Percentiles rank a stretch among this genome's conserved stretches.
phyloP scores from a whole-genome alignment of 2,113 vertebrate genomes.

The Pluvialis apricaria region DNA sequence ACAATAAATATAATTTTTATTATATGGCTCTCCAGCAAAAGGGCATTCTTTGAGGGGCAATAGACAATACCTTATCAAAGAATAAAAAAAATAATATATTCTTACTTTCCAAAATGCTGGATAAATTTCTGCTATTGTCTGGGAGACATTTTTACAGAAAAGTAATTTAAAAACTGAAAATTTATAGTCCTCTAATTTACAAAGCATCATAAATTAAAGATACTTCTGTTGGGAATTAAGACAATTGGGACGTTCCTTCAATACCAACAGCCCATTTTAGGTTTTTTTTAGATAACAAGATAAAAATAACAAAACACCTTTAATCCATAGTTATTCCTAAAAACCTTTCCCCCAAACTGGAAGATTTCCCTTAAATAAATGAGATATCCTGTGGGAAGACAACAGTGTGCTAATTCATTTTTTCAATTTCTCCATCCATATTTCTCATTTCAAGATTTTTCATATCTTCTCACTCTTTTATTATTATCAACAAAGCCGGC shows the following conservation, averaged over 20 bases:
- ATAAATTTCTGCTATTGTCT: neutral
- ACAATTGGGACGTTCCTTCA: neutral
- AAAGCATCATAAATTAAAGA: neutral
- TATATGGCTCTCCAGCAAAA: neutral
- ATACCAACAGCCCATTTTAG: neutral
- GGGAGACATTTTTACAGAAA: neutral
- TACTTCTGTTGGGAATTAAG: neutral
- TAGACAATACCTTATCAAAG: neutral
- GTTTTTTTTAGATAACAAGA: neutral
- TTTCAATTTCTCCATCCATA: neutral
- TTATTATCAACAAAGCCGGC: neutral
- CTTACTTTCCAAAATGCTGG: neutral
- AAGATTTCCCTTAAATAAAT: neutral
- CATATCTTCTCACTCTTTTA: neutral
- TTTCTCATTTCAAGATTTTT: slow-evolving; percentile 35
- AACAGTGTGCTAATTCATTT: neutral
- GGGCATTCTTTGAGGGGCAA: neutral
- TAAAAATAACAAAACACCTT: neutral
- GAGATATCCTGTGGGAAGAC: neutral
- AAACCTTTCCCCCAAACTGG: neutral
- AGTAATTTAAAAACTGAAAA: neutral
- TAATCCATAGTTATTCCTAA: neutral
- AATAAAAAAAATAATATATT: neutral
- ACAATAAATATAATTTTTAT: neutral
- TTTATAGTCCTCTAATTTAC: neutral